These are phyloP conservation scores for Troglohyphantes excavatus DNA, from an alignment of 2,888 invertebrate genomes.

Conservation along the genomic window DNA sequence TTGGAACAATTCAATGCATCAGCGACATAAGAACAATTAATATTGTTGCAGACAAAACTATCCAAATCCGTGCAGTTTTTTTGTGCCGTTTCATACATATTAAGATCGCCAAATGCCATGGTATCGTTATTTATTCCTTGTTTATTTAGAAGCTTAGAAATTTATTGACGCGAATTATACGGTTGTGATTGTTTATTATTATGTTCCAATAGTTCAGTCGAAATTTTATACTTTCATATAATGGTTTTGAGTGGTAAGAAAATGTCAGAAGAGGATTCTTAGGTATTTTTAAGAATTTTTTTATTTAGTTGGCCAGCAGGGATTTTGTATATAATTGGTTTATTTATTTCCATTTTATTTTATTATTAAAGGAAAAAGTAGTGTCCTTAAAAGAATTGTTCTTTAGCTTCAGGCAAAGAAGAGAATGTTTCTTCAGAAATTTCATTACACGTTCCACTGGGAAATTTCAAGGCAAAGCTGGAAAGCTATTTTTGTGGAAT, in stretches of 20 bases:
- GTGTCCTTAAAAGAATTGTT: neutral
- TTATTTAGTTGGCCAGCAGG: neutral
- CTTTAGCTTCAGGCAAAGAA: neutral
- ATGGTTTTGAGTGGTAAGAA: too few relatives aligned
- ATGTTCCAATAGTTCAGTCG: too few relatives aligned
- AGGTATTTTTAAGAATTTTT: too few relatives aligned
- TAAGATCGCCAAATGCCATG: conserved; percentile 15
- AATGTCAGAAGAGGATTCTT: too few relatives aligned
- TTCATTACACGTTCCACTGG: neutral
- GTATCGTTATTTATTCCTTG: too few relatives aligned
- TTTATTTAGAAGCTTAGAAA: too few relatives aligned
- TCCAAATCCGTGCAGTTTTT: neutral
- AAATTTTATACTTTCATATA: too few relatives aligned
- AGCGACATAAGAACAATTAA: neutral
- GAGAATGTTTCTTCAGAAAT: neutral
- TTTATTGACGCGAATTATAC: too few relatives aligned
- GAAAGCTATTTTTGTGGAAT: neutral
- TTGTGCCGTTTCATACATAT: conserved; percentile 3
- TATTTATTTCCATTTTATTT: neutral
- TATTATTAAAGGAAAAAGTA: neutral
- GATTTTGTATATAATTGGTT: neutral
- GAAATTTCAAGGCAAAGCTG: neutral
- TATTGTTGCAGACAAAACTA: neutral
- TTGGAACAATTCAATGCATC: conserved; percentile 15
- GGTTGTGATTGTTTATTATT: too few relatives aligned